Base-by-base conservation (phyloP, 2,797 vertebrate genomes). In the Megaceryle alcyon region DNA sequence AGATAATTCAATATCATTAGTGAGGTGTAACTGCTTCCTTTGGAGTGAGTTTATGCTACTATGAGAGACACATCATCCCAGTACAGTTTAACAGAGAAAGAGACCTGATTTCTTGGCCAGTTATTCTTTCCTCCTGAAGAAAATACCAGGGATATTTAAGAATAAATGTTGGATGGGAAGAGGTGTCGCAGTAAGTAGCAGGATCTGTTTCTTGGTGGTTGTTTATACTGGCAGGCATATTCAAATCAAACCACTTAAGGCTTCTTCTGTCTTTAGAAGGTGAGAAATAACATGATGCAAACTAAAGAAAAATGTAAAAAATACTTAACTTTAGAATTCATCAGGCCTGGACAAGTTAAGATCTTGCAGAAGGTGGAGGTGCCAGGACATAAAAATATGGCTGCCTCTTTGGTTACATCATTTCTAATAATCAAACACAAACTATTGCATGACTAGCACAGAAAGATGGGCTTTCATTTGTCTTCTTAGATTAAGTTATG, bases 391-490 rank as follows among this genome's bases (percentile, higher is more conserved):
- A 69, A 75, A 91, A 61, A 89, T 72, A 9, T 63, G 26, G 19
- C 96, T 87, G 78, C 25, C 14, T 66, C 56, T 90, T 71, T 76
- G 43, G 5, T 86, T 92, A 19, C 72, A 86, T 95, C 65, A 65
- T 1, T 87, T 95, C n/a, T 89, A 86, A 89, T 83, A 90, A 86
- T 48, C 53, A 91, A 89, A 71, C 72, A 91, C 37, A 91, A 91
- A 91, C 54, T 78, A 33, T 95, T 94, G 61, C 84, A 63, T 0
- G 9, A 73, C 71, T 89, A 77, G 60, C 70, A 80, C 31, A 81
- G 76, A 94, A 91, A 88, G 76, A 93, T 69, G 35, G 46, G 46
- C 81, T 96, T 96, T 80, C 84, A 89, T 96, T 88, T 92, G 23
- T 93, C 41, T 71, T 92, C 76, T 71, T 86, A 75, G 72, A 85